phyloP scores from a whole-genome alignment of 2,888 invertebrate species.

The Cosmia trapezina region DNA sequence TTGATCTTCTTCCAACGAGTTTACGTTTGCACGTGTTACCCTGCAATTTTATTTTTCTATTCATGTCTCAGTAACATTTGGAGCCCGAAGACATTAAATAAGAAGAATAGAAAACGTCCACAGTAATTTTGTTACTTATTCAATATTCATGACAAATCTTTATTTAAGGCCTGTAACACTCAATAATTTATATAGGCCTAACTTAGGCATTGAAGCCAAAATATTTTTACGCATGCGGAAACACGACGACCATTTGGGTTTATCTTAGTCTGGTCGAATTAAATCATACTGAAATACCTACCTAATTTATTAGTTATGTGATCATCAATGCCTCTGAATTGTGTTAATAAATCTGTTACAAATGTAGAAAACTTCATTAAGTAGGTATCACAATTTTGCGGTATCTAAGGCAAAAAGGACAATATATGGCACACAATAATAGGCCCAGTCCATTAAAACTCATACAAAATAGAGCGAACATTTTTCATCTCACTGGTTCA shows the following conservation, averaged over 20 bases:
- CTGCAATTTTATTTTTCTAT: conserved; percentile 45
- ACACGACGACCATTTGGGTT: not conserved
- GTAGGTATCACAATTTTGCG: not conserved
- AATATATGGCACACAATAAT: conserved; percentile 20
- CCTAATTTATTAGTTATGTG: not conserved
- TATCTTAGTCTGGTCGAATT: not conserved
- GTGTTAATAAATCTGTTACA: conserved; percentile 21
- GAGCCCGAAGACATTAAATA: conserved; percentile 32
- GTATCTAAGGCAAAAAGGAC: conserved; percentile 2
- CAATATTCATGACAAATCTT: conserved; percentile 4
- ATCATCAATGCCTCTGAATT: conserved; percentile 9
- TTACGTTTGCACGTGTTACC: conserved; percentile 51
- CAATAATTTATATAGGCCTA: conserved; percentile 4
- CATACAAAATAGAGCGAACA: conserved; percentile 51
- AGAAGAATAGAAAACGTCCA: conserved; percentile 28
- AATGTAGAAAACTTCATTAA: conserved; percentile 21
- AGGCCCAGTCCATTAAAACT: conserved; percentile 43
- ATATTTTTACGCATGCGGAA: conserved; percentile 1
- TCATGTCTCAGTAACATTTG: conserved; percentile 37
- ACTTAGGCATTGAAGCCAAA: not conserved
- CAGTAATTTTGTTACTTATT: conserved; percentile 20
- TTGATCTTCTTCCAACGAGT: conserved; percentile 58
- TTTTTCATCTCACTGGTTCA: conserved; percentile 63
- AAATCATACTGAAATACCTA: not conserved
- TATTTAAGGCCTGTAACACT: not conserved